A percentile compares a stretch with the other conserved stretches of the same genome.
Conservation (phyloP, 2,888 invertebrate species). For the Chalcis sispes region DNA sequence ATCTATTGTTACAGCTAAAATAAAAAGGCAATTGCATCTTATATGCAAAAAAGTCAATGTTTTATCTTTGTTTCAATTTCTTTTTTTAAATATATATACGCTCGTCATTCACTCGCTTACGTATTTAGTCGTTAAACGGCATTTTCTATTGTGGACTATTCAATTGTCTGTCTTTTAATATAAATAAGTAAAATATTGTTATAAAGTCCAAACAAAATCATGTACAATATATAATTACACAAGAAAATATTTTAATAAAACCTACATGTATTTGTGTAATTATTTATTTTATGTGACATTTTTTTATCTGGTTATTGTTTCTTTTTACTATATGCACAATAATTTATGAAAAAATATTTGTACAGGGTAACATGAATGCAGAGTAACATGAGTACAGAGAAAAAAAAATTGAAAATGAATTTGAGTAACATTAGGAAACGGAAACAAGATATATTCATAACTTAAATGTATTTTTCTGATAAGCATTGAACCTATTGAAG, state of each 20-base stretch:
- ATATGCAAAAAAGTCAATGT: slow-evolving; percentile 24
- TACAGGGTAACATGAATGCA: slow-evolving; percentile 57
- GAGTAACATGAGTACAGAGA: too few species aligned
- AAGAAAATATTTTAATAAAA: not conserved
- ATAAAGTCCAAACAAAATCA: slow-evolving; percentile 4
- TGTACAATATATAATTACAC: slow-evolving; percentile 12
- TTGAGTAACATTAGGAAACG: not conserved
- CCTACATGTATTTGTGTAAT: slow-evolving; percentile 10
- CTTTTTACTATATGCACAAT: slow-evolving; percentile 11
- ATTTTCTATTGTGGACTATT: slow-evolving; percentile 28
- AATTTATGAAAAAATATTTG: slow-evolving; percentile 49
- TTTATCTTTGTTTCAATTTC: slow-evolving; percentile 37
- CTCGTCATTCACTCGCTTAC: slow-evolving; percentile 3
- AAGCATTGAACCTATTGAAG: slow-evolving; percentile 7
- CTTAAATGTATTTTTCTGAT: slow-evolving; percentile 41
- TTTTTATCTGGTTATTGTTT: slow-evolving; percentile 11
- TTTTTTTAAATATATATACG: slow-evolving; percentile 1
- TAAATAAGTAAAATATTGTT: slow-evolving; percentile 20
- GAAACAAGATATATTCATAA: slow-evolving; percentile 6
- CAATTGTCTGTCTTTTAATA: slow-evolving; percentile 17
- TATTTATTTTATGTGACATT: slow-evolving; percentile 7
- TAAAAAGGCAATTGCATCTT: slow-evolving; percentile 2
- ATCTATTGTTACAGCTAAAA: slow-evolving; percentile 20
- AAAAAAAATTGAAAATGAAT: not conserved
- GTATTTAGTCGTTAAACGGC: slow-evolving; percentile 28